These are phyloP conservation scores for Clarias gariepinus DNA, from an alignment of 2,113 vertebrate genomes.

Conservation along the genomic window DNA sequence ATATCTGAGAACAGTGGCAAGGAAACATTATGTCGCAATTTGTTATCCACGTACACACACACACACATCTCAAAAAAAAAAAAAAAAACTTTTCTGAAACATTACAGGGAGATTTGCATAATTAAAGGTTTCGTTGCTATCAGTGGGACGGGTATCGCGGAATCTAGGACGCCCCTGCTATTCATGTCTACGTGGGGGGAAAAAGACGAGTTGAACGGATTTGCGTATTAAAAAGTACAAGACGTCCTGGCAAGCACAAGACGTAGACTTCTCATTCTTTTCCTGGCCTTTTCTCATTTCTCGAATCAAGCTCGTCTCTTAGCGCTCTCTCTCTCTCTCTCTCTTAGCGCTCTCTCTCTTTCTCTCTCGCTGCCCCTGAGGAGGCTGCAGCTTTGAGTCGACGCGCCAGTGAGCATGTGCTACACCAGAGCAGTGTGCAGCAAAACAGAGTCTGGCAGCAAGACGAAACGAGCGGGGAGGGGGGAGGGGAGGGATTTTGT, in stretches of 20 bases:
- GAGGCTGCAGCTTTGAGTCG: constrained; percentile 34
- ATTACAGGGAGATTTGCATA: neutral
- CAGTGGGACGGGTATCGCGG: neutral
- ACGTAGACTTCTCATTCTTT: neutral
- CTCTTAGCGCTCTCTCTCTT: neutral
- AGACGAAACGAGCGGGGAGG: constrained; percentile 18
- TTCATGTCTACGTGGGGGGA: neutral
- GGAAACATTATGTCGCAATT: neutral
- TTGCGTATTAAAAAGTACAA: neutral
- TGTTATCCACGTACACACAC: too few species aligned
- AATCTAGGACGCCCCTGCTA: neutral
- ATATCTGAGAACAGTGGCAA: neutral
- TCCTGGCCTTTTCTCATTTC: neutral
- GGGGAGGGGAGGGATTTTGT: neutral
- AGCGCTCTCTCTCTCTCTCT: neutral
- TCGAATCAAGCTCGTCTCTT: neutral
- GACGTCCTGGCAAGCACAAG: neutral
- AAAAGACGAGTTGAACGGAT: neutral
- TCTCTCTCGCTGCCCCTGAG: neutral
- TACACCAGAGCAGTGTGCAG: constrained; percentile 20
- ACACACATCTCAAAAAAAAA: neutral
- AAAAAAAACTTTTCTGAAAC: neutral
- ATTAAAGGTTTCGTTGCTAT: neutral
- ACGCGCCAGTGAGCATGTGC: constrained; percentile 36
- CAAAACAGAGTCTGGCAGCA: constrained; percentile 30